Evolutionary conservation across 2,113 vertebrate species (phyloP).

Genomic region (Entelurus aequoreus): DNA sequence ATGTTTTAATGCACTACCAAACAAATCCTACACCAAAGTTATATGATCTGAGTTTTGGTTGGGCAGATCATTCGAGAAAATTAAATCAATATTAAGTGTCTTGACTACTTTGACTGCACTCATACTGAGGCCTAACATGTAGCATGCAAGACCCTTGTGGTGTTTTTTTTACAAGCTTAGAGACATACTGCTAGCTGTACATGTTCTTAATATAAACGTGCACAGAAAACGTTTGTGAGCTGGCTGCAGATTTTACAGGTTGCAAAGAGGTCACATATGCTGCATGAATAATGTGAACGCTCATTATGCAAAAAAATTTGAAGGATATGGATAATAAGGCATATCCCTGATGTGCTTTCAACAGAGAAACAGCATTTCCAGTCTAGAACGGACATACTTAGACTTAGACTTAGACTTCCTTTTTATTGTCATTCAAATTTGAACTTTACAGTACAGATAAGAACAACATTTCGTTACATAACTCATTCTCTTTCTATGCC

Average conservation of each 20-base stretch:
- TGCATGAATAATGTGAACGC: background rate
- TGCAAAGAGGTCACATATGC: background rate
- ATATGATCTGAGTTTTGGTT: too few relatives aligned
- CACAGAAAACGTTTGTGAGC: background rate
- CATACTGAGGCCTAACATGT: background rate
- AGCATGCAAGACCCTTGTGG: too few relatives aligned
- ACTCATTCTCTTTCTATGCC: too few relatives aligned
- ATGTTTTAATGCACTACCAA: too few relatives aligned
- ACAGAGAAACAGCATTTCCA: background rate
- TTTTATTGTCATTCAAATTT: too few relatives aligned
- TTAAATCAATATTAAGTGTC: background rate
- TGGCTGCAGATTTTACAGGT: background rate
- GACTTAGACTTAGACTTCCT: too few relatives aligned
- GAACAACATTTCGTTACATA: too few relatives aligned
- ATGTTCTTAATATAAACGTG: background rate
- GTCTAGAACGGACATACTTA: background rate
- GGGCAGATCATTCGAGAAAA: too few relatives aligned
- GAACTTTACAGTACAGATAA: too few relatives aligned
- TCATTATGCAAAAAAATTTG: background rate
- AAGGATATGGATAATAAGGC: background rate
- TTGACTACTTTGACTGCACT: background rate
- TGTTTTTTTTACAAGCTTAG: background rate
- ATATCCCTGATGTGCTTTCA: background rate
- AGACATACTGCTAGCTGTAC: background rate
- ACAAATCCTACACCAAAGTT: too few relatives aligned